These are phyloP conservation scores for Sphecodes monilicornis DNA, from an alignment of 2,888 invertebrate species.

Conservation along the genomic window DNA sequence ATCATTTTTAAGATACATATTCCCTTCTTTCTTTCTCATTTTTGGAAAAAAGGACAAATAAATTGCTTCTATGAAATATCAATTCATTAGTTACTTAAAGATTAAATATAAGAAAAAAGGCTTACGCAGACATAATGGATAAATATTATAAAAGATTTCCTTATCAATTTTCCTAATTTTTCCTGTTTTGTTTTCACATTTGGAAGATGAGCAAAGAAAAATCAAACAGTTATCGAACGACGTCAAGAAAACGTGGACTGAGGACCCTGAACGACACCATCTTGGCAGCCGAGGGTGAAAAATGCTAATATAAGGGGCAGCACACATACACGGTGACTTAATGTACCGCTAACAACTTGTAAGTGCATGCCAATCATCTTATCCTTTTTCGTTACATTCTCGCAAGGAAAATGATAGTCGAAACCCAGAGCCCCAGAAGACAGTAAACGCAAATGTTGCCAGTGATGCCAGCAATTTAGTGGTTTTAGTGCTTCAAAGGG, in stretches of 20 bases:
- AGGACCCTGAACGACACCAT: not conserved
- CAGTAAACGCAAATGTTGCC: conserved; percentile 60
- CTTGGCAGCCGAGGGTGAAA: not conserved
- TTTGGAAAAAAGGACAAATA: not conserved
- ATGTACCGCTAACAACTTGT: not conserved
- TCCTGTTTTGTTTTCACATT: not conserved
- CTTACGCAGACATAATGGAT: not conserved
- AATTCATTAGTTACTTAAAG: too few relatives aligned
- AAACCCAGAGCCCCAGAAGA: conserved; percentile 28
- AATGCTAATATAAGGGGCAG: not conserved
- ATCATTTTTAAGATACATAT: not conserved
- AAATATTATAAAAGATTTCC: not conserved
- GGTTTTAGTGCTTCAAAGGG: conserved; percentile 72
- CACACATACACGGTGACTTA: not conserved
- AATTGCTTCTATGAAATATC: too few relatives aligned
- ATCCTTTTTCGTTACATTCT: conserved; percentile 11
- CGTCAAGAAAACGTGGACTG: not conserved
- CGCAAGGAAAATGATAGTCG: conserved; percentile 8
- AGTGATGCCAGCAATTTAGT: conserved; percentile 68
- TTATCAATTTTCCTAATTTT: not conserved
- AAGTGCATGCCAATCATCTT: not conserved
- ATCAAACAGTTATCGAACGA: not conserved
- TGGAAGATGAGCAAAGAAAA: not conserved
- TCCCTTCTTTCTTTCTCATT: not conserved
- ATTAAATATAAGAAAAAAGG: too few relatives aligned